Percentiles rank a stretch among this genome's conserved stretches.
These are phyloP conservation scores for Saimiri boliviensis DNA, from an alignment of 2,113 vertebrate species.

Conservation along the genomic window DNA sequence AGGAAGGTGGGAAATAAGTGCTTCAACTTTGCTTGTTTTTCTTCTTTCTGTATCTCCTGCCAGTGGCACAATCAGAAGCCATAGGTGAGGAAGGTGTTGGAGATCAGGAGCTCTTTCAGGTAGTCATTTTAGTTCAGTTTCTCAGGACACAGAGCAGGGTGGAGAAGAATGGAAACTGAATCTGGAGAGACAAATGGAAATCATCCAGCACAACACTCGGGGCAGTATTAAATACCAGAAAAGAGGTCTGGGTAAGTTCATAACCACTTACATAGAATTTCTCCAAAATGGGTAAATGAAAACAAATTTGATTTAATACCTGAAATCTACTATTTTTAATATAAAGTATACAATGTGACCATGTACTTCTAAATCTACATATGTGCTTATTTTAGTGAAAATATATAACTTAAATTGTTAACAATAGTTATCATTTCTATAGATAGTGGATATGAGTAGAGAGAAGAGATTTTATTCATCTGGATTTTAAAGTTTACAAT, in stretches of 20 bases:
- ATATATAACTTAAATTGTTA: background rate
- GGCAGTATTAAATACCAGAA: background rate
- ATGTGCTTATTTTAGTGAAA: background rate
- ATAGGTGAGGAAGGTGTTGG: rapidly evolving
- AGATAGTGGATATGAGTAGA: background rate
- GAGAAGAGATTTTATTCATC: background rate
- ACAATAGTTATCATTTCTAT: background rate
- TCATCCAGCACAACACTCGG: no score
- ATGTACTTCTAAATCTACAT: background rate
- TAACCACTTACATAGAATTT: background rate
- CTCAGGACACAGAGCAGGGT: background rate
- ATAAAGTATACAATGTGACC: background rate
- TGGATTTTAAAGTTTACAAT: background rate
- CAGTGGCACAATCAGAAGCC: background rate
- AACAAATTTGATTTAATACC: background rate
- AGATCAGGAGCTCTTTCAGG: rapidly evolving
- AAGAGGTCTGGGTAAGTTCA: background rate
- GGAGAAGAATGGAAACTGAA: no score
- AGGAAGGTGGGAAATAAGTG: background rate
- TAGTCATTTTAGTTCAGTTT: rapidly evolving
- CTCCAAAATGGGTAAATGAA: background rate
- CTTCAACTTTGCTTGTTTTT: background rate
- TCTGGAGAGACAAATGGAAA: background rate
- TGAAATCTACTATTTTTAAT: background rate
- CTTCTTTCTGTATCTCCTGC: background rate